phyloP scores from a whole-genome alignment of 1,140 invertebrate species.

The Drosophila kikkawai region DNA sequence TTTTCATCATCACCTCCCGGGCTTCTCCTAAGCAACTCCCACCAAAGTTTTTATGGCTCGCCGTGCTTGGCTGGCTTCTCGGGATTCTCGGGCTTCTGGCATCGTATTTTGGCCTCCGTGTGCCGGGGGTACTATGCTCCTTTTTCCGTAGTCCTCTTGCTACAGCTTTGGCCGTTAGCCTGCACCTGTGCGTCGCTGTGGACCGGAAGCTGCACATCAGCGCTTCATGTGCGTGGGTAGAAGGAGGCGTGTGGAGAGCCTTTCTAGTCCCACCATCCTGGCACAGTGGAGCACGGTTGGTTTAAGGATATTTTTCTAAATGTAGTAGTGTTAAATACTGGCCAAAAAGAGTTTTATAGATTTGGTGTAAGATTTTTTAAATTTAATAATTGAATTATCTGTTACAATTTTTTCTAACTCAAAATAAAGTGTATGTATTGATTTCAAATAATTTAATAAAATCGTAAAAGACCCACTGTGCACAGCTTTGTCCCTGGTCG shows the following conservation, averaged over 20 bases:
- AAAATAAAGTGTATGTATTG: too few species aligned
- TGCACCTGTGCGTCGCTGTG: constrained; percentile 79
- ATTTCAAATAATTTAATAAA: too few species aligned
- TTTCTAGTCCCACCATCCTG: constrained; percentile 25
- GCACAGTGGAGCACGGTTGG: constrained; percentile 27
- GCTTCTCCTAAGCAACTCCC: constrained; percentile 27
- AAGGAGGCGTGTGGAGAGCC: constrained; percentile 8
- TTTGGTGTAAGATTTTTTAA: too few species aligned
- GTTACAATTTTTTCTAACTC: too few species aligned
- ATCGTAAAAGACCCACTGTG: constrained; percentile 16
- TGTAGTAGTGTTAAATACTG: too few species aligned
- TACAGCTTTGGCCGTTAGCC: constrained; percentile 38
- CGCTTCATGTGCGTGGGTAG: constrained; percentile 62
- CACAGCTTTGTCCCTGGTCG: constrained; percentile 11
- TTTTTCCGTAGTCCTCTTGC: constrained; percentile 5
- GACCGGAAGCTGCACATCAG: constrained; percentile 77
- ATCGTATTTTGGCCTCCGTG: constrained; percentile 5
- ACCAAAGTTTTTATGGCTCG: constrained; percentile 72
- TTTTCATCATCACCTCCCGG: constrained; percentile 77
- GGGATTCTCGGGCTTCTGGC: constrained; percentile 19
- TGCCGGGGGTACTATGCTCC: constrained; percentile 6
- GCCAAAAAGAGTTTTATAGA: not conserved
- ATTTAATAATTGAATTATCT: too few species aligned
- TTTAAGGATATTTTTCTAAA: not conserved
- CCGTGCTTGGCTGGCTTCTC: constrained; percentile 50